These are phyloP conservation scores for Cyclina sinensis DNA, from an alignment of 1,140 invertebrate species.

Conservation along the genomic window DNA sequence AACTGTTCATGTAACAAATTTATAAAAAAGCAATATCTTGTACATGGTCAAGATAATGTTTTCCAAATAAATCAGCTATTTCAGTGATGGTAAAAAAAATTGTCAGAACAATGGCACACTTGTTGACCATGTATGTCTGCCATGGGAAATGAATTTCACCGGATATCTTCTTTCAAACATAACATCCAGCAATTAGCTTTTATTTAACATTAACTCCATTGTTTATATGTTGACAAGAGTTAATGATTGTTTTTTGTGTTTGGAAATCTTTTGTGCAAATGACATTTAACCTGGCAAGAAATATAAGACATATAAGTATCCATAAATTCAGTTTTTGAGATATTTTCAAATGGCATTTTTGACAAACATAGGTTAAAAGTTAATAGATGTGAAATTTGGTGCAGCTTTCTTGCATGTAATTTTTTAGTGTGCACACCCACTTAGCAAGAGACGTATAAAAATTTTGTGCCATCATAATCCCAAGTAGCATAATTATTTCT, in stretches of 20 bases:
- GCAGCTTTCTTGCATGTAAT: slow-evolving; percentile 1
- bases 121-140: neutral
- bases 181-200: neutral
- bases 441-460: slow-evolving; percentile 28
- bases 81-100: neutral
- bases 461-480: neutral
- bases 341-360: slow-evolving; percentile 27
- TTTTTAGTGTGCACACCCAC: slow-evolving; percentile 20
- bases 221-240: neutral
- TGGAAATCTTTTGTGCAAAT: neutral
- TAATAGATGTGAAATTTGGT: neutral
- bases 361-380: slow-evolving; percentile 1
- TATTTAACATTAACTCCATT: neutral
- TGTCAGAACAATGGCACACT: neutral
- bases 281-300: neutral
- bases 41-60: too few species aligned
- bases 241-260: neutral
- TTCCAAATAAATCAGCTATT: too few species aligned
- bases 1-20: too few species aligned
- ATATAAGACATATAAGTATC: slow-evolving; percentile 22
- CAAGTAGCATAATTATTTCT: slow-evolving; percentile 39
- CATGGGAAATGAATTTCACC: neutral
- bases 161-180: neutral
- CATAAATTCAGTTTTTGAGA: neutral
- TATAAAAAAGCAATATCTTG: too few species aligned